Conservation (phyloP, 2,113 vertebrate genomes). For the Sinosuthora webbiana region DNA sequence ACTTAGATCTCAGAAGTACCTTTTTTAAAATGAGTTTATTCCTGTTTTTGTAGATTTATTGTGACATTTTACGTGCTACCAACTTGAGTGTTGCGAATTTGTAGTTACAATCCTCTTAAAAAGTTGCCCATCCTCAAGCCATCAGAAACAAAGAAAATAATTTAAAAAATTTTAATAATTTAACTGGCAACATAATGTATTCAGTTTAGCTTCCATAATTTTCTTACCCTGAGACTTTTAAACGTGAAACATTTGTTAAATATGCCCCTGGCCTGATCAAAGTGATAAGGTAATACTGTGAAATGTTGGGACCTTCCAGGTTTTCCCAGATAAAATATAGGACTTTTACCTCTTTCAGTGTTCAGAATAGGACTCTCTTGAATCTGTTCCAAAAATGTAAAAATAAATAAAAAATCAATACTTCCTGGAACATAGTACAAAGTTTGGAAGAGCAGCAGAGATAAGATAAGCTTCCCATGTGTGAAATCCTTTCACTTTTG, state of each 20-base stretch:
- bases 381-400: constrained; percentile 56
- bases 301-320: constrained; percentile 25
- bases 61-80: not conserved
- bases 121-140: not conserved
- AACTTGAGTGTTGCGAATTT: not conserved
- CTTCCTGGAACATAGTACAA: constrained; percentile 63
- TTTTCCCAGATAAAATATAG: constrained; percentile 31
- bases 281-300: constrained; percentile 35
- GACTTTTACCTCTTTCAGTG: constrained; percentile 32
- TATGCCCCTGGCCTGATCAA: not conserved
- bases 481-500: constrained; percentile 52
- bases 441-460: constrained; percentile 39
- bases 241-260: not conserved
- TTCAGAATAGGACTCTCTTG: constrained; percentile 3
- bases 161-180: too few species aligned
- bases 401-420: constrained; percentile 57
- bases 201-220: not conserved
- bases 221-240: not conserved
- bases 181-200: not conserved
- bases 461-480: constrained; percentile 62
- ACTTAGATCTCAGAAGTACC: not conserved
- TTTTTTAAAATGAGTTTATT: not conserved
- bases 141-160: not conserved
- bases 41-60: not conserved
- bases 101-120: not conserved